Evolutionary conservation across 2,113 vertebrate species (phyloP).

Genomic region (Myanophis thanlyinensis): DNA sequence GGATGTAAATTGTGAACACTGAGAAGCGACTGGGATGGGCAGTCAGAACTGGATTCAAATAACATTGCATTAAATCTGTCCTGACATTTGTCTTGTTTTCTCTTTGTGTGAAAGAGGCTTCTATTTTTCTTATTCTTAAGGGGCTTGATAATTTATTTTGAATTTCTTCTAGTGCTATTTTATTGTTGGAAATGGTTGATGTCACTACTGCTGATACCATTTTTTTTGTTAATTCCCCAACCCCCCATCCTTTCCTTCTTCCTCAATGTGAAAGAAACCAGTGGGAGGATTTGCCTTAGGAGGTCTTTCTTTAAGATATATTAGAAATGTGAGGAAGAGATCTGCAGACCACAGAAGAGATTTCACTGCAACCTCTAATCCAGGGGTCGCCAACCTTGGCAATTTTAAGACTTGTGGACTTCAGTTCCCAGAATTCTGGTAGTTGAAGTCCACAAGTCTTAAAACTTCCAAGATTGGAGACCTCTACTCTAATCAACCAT

Average conservation of each 20-base stretch:
- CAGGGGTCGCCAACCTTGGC: too few species aligned
- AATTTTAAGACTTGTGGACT: too few species aligned
- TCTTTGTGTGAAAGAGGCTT: not conserved
- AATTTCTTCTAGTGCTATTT: not conserved
- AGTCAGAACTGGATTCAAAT: not conserved
- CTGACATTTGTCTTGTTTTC: not conserved
- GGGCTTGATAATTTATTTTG: not conserved
- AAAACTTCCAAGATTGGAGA: too few species aligned
- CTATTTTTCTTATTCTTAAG: not conserved
- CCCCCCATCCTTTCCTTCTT: not conserved
- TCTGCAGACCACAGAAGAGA: not conserved
- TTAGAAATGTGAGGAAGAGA: not conserved
- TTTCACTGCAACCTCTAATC: not conserved
- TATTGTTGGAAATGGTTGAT: not conserved
- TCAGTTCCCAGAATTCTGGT: too few species aligned
- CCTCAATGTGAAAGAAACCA: not conserved
- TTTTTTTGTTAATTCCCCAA: not conserved
- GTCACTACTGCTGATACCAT: not conserved
- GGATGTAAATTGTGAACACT: not conserved
- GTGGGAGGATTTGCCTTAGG: not conserved
- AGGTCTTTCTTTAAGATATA: not conserved
- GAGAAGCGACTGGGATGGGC: not conserved
- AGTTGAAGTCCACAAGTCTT: too few species aligned
- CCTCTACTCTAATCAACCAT: not conserved
- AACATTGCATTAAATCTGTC: not conserved